Evolutionary conservation across 1,140 invertebrate species (phyloP), one percentile per base, ranked within the genome.

Genomic region (Phthorimaea operculella): DNA sequence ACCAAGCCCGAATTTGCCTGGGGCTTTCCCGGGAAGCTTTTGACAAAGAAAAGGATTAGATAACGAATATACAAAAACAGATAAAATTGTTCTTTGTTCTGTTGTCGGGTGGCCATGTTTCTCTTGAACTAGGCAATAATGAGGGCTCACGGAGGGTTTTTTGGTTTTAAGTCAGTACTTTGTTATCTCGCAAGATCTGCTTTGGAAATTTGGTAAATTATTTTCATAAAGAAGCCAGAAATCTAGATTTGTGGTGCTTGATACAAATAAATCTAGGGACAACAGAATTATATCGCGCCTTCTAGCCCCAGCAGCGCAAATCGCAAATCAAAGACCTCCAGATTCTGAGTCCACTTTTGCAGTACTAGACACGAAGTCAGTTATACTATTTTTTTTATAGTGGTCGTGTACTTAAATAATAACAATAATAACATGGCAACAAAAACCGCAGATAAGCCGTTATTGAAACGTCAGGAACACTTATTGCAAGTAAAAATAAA

Each of bases 381-480:
- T n/a, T n/a, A n/a, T n/a, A n/a, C n/a, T n/a, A n/a, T n/a, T n/a
- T n/a, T n/a, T n/a, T n/a, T n/a, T n/a, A n/a, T n/a, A n/a, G n/a
- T n/a, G n/a, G n/a, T n/a, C n/a, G n/a, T n/a, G n/a, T n/a, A n/a
- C n/a, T n/a, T n/a, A n/a, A n/a, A n/a, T n/a, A n/a, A n/a, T n/a
- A n/a, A n/a, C n/a, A n/a, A n/a, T n/a, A n/a, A n/a, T n/a, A n/a
- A n/a, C n/a, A n/a, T 28, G 21, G 2, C 21, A 28, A 28, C 21
- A 28, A 63, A 63, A 33, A 58, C 57, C 58, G 57, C 58, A 66
- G 68, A 71, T 64, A 68, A 66, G 62, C 56, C 55, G 50, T 71
- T 68, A 71, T 71, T 63, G 68, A 68, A 68, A 64, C 63, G 68
- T 68, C 68, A 68, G 48, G 57, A 60, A 52, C 66, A 71, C 64